Evolutionary conservation across 2,888 invertebrate species (phyloP), one percentile per base, ranked within the genome.

Genomic region (Biston betularia): DNA sequence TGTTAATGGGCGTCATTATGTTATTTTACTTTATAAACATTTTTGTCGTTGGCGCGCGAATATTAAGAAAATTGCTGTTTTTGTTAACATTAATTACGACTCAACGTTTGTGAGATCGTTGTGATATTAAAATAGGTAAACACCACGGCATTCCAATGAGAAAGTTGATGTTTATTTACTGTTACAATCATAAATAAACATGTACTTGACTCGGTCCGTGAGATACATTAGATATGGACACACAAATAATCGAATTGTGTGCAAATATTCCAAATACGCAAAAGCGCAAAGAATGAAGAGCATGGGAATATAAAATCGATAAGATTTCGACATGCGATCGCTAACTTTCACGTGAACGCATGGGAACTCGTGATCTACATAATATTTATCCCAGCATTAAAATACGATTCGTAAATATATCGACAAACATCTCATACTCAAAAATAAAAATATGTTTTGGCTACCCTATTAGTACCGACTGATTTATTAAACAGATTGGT

Each of bases 331-430:
- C 82, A 82, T 78, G 84, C 87, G 81, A 86, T 83, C 82, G 77
- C 79, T 82, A 81, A 77, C 86, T 88, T 89, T 89, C 87, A 85
- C 85, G 85, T 80, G 78, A 85, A 76, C 80, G 78, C 89, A 90
- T 91, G 91, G 89, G 91, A 91, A 90, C 78, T 77, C 79, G 84
- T 85, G 80, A 85, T 86, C 81, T 82, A 83, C 75, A 84, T 82
- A 77, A 81, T 38, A n/a, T 63, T 58, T 59, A 54, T 46, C 46
- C 54, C 54, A 44, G 53, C 52, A 53, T 49, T 24, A 33, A 38
- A 52, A 58, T 63, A 48, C 24, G 24, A 52, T 12, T 58, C 40
- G 58, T 38, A 40, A 49, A 54, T 80, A 48, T 80, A 83, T 81
- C 78, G 78, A 75, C 68, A 73, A 49, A 49, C 35, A 35, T n/a